Conservation (phyloP, 2,888 invertebrate species). For the Ornithoptera priamus region DNA sequence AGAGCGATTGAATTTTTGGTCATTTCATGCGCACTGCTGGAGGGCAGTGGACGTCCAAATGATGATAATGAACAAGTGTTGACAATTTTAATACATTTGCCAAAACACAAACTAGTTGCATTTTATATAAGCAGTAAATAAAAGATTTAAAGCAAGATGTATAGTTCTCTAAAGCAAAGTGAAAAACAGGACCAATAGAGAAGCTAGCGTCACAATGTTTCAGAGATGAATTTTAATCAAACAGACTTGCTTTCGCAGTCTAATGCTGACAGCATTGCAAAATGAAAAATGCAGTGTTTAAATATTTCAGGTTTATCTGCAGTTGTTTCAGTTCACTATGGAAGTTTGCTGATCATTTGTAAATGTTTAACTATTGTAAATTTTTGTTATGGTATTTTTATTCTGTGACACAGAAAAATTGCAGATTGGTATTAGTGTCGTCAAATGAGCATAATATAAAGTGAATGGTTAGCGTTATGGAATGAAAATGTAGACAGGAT, state of each 20-base stretch:
- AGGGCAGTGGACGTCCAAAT: too few relatives aligned
- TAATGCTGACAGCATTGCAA: constrained; percentile 6
- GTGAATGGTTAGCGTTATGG: too few relatives aligned
- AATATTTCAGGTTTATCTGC: constrained; percentile 16
- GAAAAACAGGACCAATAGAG: background rate
- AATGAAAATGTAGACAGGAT: too few relatives aligned
- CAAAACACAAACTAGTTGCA: too few relatives aligned
- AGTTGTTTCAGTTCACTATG: constrained; percentile 1
- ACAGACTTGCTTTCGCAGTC: constrained; percentile 16
- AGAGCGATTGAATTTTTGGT: too few relatives aligned
- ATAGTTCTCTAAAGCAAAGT: background rate
- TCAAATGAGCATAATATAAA: too few relatives aligned
- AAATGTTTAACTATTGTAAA: background rate
- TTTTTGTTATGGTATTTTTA: too few relatives aligned
- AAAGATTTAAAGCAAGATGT: constrained; percentile 1
- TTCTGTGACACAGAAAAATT: too few relatives aligned
- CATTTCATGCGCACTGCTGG: too few relatives aligned
- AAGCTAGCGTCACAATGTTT: constrained; percentile 8
- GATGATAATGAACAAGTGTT: too few relatives aligned
- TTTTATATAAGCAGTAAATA: background rate
- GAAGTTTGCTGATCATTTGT: background rate
- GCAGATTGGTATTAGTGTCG: too few relatives aligned
- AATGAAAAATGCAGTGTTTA: constrained; percentile 13
- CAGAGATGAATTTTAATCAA: constrained; percentile 25
- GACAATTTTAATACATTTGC: too few relatives aligned